Evolutionary conservation across 2,888 invertebrate genomes (phyloP).

Genomic region (Tigriopus californicus): DNA sequence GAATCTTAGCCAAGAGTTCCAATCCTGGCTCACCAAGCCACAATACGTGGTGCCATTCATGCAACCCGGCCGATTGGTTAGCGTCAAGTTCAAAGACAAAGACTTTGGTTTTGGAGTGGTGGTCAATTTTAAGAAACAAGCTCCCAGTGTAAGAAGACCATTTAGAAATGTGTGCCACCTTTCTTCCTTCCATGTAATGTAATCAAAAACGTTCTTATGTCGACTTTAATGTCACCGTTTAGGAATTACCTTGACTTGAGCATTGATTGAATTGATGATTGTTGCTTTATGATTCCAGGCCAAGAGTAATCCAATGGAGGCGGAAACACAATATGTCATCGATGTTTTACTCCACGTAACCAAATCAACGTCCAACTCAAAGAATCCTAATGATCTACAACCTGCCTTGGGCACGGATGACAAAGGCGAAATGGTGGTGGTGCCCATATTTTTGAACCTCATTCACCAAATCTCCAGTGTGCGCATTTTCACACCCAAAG

Average conservation of each 20-base stretch:
- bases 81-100: slow-evolving; percentile 61
- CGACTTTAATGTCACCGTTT: too few relatives aligned
- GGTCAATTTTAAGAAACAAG: slow-evolving; percentile 63
- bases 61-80: slow-evolving; percentile 78
- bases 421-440: slow-evolving; percentile 64
- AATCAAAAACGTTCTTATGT: too few relatives aligned
- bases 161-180: too few relatives aligned
- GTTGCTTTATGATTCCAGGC: too few relatives aligned
- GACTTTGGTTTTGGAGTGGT: slow-evolving; percentile 95
- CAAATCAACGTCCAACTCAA: slow-evolving; percentile 37
- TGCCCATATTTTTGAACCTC: slow-evolving; percentile 61
- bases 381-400: slow-evolving; percentile 23
- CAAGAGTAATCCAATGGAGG: slow-evolving; percentile 33
- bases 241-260: too few relatives aligned
- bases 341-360: slow-evolving; percentile 67
- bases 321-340: slow-evolving; percentile 47
- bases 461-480: slow-evolving; percentile 74
- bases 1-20: slow-evolving; percentile 49
- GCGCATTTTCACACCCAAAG: slow-evolving; percentile 71
- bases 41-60: slow-evolving; percentile 79
- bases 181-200: too few relatives aligned
- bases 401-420: slow-evolving; percentile 35
- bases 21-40: slow-evolving; percentile 59
- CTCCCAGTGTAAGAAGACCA: background rate
- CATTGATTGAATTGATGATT: too few relatives aligned